A percentile compares a stretch with the other conserved stretches of the same genome.
phyloP scores from a whole-genome alignment of 2,113 vertebrate genomes.

The Trinectes maculatus region DNA sequence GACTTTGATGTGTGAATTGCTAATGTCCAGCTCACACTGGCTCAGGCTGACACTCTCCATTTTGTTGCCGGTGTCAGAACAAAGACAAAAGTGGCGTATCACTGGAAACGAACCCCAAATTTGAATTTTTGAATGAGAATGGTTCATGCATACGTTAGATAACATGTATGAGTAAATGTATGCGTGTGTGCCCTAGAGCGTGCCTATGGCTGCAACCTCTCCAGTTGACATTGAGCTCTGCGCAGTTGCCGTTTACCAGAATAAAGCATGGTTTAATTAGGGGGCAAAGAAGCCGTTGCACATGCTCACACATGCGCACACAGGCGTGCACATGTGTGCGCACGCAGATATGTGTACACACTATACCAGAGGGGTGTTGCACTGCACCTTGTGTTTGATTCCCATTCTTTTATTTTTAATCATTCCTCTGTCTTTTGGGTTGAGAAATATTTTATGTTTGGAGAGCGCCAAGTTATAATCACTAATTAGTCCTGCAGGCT shows the following conservation, averaged over 20 bases:
- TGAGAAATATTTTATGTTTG: conserved; percentile 82
- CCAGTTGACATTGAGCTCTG: conserved; percentile 69
- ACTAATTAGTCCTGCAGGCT: conserved; percentile 84
- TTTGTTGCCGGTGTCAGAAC: conserved; percentile 53
- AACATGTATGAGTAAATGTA: conserved; percentile 45
- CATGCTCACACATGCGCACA: conserved; percentile 26
- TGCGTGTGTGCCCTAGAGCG: conserved; percentile 54
- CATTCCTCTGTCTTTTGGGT: conserved; percentile 77
- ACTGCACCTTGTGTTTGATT: conserved; percentile 72
- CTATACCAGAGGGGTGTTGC: conserved; percentile 61
- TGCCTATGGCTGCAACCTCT: conserved; percentile 75
- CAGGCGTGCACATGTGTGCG: conserved; percentile 22
- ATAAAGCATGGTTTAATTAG: conserved; percentile 76
- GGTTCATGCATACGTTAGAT: conserved; percentile 44
- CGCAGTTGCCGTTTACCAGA: conserved; percentile 75
- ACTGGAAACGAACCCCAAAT: conserved; percentile 49
- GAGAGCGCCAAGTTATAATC: conserved; percentile 79
- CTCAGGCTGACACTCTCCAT: conserved; percentile 49
- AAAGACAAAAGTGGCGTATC: conserved; percentile 44
- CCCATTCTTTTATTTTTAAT: conserved; percentile 80
- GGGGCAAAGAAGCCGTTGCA: conserved; percentile 55
- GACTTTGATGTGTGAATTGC: conserved; percentile 69
- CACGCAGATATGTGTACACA: conserved; percentile 28
- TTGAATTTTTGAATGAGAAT: conserved; percentile 49
- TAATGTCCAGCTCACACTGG: conserved; percentile 53